Base-by-base conservation (phyloP, 2,113 vertebrate species). In the Coracopsis vasa region DNA sequence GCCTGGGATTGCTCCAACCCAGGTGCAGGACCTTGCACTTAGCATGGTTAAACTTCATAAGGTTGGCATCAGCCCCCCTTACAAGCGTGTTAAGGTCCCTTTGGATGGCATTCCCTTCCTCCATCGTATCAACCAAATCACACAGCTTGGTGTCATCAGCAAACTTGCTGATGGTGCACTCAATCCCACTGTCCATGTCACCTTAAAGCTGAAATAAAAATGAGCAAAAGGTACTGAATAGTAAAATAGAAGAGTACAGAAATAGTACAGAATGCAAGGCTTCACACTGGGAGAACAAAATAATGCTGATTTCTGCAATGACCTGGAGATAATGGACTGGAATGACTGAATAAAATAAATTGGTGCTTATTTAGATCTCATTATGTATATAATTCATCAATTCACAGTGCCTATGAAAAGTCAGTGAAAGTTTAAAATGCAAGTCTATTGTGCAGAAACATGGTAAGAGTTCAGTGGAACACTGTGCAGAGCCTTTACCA, bases 331-430 rank as follows among this genome's bases (percentile, higher is more conserved):
- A 86, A 45, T 66, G 51, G 50, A 47, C 54, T 84, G 47, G 27
- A 65, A 80, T 78, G 80, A 71, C 50, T 86, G 92, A 92, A 92
- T 86, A 86, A 94, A 94, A 95, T 90, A 95, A 93, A 95, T 86
- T 58, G 58, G 33, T 89, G 60, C 86, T 94, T 95, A 54, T 92
- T 96, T 96, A 94, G 91, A 95, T 94, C 77, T 80, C 86, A 88
- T 96, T 96, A 88, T 90, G 25, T 88, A 47, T 80, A 71, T 92
- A 93, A 92, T 88, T 95, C 80, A 78, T 92, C 83, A 80, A 33
- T 54, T 58, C 56, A 54, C 6, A 7, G 60, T 54, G 28, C 45
- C 45, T 42, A 23, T 80, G 80, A 70, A 93, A 93, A 95, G 72
- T 37, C 33, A 75, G 25, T 53, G 45, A 69, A 94, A 70, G 41